Evolutionary conservation across 1,140 invertebrate species (phyloP).

Genomic region (Homalodisca vitripennis): DNA sequence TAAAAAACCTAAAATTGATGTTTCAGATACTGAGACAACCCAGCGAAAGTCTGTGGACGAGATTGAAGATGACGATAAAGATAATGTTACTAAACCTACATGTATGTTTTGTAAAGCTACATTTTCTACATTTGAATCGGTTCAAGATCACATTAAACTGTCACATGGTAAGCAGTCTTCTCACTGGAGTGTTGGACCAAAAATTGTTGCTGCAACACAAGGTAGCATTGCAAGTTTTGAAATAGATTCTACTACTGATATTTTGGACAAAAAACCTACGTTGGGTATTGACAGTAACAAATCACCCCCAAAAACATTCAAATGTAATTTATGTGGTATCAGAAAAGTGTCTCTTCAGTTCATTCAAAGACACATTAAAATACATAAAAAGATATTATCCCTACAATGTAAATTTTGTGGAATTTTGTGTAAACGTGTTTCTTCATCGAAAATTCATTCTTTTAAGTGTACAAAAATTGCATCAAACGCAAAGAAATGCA

Average conservation of each 20-base stretch:
- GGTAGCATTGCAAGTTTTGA: neutral
- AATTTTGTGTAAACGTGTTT: neutral
- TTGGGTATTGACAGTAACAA: too few relatives aligned
- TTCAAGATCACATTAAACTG: slow-evolving; percentile 13
- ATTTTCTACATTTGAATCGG: slow-evolving; percentile 16
- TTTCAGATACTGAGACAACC: neutral
- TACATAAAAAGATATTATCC: neutral
- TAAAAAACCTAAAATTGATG: neutral
- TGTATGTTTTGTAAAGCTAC: slow-evolving; percentile 10
- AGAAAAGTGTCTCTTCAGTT: slow-evolving; percentile 7
- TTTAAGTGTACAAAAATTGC: slow-evolving; percentile 1
- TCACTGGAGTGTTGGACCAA: neutral
- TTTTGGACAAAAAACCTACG: neutral
- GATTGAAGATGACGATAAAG: neutral
- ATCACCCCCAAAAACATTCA: neutral
- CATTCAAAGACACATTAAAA: slow-evolving; percentile 7
- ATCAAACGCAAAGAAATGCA: neutral
- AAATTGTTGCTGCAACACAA: neutral
- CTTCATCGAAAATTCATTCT: neutral
- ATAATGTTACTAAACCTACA: neutral
- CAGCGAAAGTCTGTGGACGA: neutral
- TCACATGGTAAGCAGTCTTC: neutral
- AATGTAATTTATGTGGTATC: neutral
- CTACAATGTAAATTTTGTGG: slow-evolving; percentile 6
- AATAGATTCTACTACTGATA: slow-evolving; percentile 7